Evolutionary conservation across 64 coral and sea anemone species (phyloP), one percentile per base, ranked within the genome.

Genomic region (Porites australiensis): DNA sequence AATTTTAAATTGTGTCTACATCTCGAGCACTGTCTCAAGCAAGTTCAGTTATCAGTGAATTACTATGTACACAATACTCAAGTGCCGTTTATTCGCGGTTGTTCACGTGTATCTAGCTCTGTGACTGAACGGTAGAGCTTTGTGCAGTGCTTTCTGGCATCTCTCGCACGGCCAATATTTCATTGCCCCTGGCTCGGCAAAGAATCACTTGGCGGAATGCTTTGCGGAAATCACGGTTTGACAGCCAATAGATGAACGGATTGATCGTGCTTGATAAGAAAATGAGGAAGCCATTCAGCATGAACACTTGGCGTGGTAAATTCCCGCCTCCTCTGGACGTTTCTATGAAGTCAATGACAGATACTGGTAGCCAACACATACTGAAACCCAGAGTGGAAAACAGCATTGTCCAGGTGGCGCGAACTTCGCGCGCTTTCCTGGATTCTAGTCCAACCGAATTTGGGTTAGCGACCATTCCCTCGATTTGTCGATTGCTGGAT

Each of bases 351-450:
- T 89, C 92, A 57, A 94, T 94, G 52, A 89, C 19, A 9, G 92
- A 77, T 12, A 94, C 92, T 12, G 92, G 92, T 13, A 75, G 13
- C 87, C 87, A 94, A 77, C 92, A 94, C 19, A 94, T 6, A 44
- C 70, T 94, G 46, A 82, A 94, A 0, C 92, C 92, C 71, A 85
- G 14, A 45, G 92, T 89, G 16, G 92, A 69, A 8, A 60, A 50
- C 92, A 94, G 89, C 92, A 94, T 89, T 54, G 92, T 94, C 18
- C 77, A 57, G 0, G 92, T 89, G n/a, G 92, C 92, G 8, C 92
- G 87, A 44, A 85, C 50, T 79, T 94, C 92, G 16, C 73, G 77
- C 64, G 65, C 82, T 64, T 62, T 86, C 50, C 91, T 78, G n/a
- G 45, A 75, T 18, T 55, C 13, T 2, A 21, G 62, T 50, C 58